These are phyloP conservation scores for Oscarella lobularis DNA, from an alignment of 37 sponge, comb jelly and placozoan genomes.

Conservation along the genomic window DNA sequence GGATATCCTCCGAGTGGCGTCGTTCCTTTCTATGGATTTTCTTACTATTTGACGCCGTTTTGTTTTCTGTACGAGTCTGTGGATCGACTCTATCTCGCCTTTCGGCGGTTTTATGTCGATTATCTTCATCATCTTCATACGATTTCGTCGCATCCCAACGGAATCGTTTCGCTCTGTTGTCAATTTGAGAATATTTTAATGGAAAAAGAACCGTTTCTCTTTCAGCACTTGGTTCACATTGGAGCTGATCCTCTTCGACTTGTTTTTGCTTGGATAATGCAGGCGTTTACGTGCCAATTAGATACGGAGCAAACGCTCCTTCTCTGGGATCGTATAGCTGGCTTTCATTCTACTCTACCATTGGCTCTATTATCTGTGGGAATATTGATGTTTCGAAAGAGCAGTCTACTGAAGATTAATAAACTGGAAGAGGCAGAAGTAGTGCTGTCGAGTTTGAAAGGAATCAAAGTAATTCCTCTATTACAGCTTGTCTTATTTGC, in stretches of 20 bases:
- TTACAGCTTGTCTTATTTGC: constrained; percentile 52
- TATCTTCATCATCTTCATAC: constrained; percentile 19
- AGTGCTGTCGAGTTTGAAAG: constrained; percentile 43
- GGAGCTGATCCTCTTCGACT: constrained; percentile 44
- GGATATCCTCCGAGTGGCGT: constrained; percentile 36
- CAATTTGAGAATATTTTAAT: constrained; percentile 66
- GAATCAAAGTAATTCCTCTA: constrained; percentile 48
- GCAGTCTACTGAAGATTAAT: constrained; percentile 54
- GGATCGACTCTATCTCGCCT: constrained; percentile 10
- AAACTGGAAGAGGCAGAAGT: constrained; percentile 50
- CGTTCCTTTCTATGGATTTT: constrained; percentile 37
- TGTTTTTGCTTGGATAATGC: constrained; percentile 69
- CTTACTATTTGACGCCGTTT: constrained; percentile 25
- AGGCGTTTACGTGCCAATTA: constrained; percentile 69
- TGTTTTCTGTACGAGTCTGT: constrained; percentile 22
- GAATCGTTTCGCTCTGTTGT: constrained; percentile 12
- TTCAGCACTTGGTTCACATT: constrained; percentile 41
- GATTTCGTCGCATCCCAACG: constrained; percentile 20
- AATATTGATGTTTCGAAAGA: constrained; percentile 57
- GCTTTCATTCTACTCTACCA: constrained; percentile 44
- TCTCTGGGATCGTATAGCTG: constrained; percentile 80
- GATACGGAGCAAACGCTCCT: constrained; percentile 50
- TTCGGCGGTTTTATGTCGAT: constrained; percentile 12
- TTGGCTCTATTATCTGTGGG: constrained; percentile 61
- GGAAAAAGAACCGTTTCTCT: constrained; percentile 40